A percentile compares a stretch with the other conserved stretches of the same genome.
phyloP scores from a whole-genome alignment of 2,797 vertebrate species.

The Acropternis orthonyx region DNA sequence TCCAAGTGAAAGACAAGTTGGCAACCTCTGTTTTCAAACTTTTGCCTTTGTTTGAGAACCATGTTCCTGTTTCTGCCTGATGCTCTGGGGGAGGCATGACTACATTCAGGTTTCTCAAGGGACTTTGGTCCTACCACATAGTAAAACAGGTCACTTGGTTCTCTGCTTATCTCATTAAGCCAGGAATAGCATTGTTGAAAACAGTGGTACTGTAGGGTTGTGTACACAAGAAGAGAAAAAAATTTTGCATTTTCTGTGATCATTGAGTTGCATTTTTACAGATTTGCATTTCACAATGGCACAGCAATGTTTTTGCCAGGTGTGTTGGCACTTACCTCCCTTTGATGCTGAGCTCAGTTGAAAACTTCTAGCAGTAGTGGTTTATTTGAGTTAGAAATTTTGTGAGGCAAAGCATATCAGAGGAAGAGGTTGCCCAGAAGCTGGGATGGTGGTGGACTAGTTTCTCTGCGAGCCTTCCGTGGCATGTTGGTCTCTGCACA shows the following conservation, averaged over 20 bases:
- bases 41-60: not conserved
- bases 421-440: not conserved
- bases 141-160: not conserved
- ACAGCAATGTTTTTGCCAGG: not conserved
- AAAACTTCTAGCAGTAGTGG: not conserved
- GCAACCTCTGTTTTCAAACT: not conserved
- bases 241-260: not conserved
- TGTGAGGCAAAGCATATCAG: not conserved
- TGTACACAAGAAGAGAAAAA: not conserved
- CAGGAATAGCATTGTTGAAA: not conserved
- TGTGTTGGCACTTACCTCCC: not conserved
- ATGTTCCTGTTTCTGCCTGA: not conserved
- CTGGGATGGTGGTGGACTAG: not conserved
- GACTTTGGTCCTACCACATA: not conserved
- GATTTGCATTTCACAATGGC: too few relatives aligned
- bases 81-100: not conserved
- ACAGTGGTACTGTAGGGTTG: not conserved
- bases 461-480: not conserved
- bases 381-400: not conserved
- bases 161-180: not conserved
- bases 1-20: not conserved
- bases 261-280: not conserved
- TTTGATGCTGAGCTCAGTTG: not conserved
- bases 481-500: not conserved
- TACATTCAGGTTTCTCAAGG: not conserved